Base-by-base conservation (phyloP, 2,797 vertebrate genomes). In the Brachyrhaphis roseni region DNA sequence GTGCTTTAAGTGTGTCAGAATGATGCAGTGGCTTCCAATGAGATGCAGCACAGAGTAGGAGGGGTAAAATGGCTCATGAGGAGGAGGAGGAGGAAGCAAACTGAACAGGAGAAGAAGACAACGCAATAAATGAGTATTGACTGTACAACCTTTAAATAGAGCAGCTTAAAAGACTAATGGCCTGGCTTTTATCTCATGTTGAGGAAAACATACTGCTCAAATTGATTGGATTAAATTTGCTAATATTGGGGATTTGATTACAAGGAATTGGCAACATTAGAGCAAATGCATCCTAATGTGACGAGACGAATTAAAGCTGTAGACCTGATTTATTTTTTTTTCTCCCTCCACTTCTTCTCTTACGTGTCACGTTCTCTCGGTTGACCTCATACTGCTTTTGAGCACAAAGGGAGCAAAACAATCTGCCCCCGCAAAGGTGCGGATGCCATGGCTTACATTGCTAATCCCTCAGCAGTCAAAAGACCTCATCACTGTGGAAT, bases 391-490 rank as follows among this genome's bases (percentile, higher is more conserved):
- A 82, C 84, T 80, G 78, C 78, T 68, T 76, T 66, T 76, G 64
- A 74, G 78, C 47, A 84, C 81, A 92, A 82, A 81, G 72, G 59
- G 71, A 84, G 64, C 83, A 74, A 80, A 88, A 78, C 83, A 87
- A 86, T 77, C 82, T 78, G 62, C 78, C 78, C 80, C 73, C 74
- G 57, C 80, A 80, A 81, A 89, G 83, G 88, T 84, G 76, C 76
- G 88, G 59, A 83, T 76, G 84, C 83, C 80, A 68, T 78, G 46
- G 78, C 78, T 94, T 91, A 90, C 85, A 84, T 71, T 62, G 82
- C 84, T 92, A 92, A 93, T 93, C 89, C 87, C 83, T 64, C 62
- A 34, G 81, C 80, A 90, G 87, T 87, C 85, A 53, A 75, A 82
- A 88, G 87, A 80, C 72, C 81, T 86, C 85, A 88, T 89, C 82